Evolutionary conservation across 2,113 vertebrate genomes (phyloP), one percentile per base, ranked within the genome.

Genomic region (Gymnarchus niloticus): DNA sequence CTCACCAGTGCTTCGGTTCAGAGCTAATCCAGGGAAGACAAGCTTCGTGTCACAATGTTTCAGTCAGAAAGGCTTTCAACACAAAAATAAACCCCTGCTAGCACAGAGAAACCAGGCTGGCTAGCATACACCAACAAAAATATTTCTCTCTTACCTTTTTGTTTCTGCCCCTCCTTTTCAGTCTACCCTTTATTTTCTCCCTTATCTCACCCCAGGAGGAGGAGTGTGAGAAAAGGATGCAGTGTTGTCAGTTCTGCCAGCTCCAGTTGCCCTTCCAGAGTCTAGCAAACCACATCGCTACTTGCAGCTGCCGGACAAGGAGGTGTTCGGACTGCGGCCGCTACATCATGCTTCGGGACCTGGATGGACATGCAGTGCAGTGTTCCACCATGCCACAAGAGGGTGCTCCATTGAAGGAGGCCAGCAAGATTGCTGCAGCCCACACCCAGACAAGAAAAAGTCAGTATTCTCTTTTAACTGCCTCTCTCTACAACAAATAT

Each of bases 191-290:
- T 37, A 9, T 14, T 14, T 56, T 14, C 23, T 54, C n/a, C 8
- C 41, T 33, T 14, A 19, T 9, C 69, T 44, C 12, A 0, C 8
- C 25, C 0, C 91, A 97, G 96, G 48, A 85, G 14, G 73, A 93
- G 1, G 90, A 94, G 25, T 95, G 94, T 61, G 83, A 37, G 0
- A 89, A 93, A 56, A 91, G 92, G 56, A 73, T 88, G 2, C 28
- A n/a, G 49, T 56, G 23, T 25, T 97, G 96, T 85, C 57, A 49
- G 46, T 95, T 93, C 91, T 97, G 96, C 1, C 83, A 95, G 12
- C 90, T 96, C 85, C 90, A 92, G 3, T 5, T 96, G 81, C 87
- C 91, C 0, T 88, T 88, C 85, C 88, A 57, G 37, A 56, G 88
- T 33, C 90, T 96, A 86, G 82, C 87, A 0, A 56, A 90, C 1